Evolutionary conservation across 2,888 invertebrate species (phyloP).

Genomic region (Pristionchus japonicus): DNA sequence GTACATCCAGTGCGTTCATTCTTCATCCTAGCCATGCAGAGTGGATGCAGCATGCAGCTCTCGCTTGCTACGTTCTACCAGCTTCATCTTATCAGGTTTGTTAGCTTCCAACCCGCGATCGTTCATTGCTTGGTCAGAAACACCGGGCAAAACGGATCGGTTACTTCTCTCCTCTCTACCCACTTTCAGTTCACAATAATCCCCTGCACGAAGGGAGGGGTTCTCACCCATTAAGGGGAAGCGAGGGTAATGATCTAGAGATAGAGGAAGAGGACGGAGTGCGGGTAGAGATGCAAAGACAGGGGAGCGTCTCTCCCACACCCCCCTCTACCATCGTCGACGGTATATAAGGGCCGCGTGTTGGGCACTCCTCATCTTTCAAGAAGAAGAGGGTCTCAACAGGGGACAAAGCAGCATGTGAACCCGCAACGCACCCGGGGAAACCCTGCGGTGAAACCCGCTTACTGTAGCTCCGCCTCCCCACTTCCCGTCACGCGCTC

Average conservation of each 20-base stretch:
- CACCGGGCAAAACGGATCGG: conserved; percentile 91
- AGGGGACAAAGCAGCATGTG: background rate
- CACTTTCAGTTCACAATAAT: conserved; percentile 36
- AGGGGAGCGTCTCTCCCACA: background rate
- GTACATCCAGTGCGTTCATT: no score
- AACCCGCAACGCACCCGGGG: background rate
- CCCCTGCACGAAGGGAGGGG: conserved; percentile 30
- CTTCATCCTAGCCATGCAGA: no score
- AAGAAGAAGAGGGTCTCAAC: background rate
- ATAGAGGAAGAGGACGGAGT: background rate
- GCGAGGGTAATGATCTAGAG: background rate
- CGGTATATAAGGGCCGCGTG: conserved; percentile 17
- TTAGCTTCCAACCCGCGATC: background rate
- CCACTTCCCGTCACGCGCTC: background rate
- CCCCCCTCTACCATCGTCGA: background rate
- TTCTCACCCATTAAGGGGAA: background rate
- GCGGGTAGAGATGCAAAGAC: background rate
- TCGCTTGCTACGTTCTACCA: no score
- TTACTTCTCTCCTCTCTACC: conserved; percentile 85
- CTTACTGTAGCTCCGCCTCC: background rate
- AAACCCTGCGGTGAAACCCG: background rate
- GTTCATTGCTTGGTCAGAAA: conserved; percentile 46
- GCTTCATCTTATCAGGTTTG: no score
- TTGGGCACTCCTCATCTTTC: background rate
- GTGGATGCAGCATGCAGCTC: no score